phyloP scores from a whole-genome alignment of 2,797 vertebrate genomes.

The Falco biarmicus region DNA sequence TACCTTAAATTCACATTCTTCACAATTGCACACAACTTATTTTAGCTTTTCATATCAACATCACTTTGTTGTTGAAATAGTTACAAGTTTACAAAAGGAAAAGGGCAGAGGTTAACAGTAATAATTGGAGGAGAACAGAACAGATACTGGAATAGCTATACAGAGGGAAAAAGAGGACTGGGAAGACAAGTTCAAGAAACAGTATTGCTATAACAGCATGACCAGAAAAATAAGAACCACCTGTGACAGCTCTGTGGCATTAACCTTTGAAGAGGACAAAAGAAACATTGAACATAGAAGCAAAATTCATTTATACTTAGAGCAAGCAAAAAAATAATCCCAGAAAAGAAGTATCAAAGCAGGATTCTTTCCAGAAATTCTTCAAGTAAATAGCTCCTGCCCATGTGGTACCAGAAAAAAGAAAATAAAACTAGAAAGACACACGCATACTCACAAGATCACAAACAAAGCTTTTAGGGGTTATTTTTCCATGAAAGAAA shows the following conservation, averaged over 20 bases:
- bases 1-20: conserved; percentile 50
- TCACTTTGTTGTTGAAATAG: conserved; percentile 63
- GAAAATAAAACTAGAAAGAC: conserved; percentile 68
- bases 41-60: conserved; percentile 62
- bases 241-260: conserved; percentile 58
- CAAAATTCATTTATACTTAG: conserved; percentile 57
- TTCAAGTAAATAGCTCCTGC: conserved; percentile 67
- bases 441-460: conserved; percentile 44
- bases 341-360: conserved; percentile 66
- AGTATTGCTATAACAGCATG: conserved; percentile 53
- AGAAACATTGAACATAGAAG: conserved; percentile 52
- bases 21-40: conserved; percentile 45
- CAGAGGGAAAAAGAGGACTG: conserved; percentile 47
- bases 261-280: conserved; percentile 69
- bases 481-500: conserved; percentile 60
- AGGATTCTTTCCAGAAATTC: conserved; percentile 59
- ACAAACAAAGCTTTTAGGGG: conserved; percentile 62
- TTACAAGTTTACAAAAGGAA: conserved; percentile 60
- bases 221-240: conserved; percentile 67
- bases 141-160: conserved; percentile 42
- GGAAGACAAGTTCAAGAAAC: conserved; percentile 66
- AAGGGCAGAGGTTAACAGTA: conserved; percentile 58
- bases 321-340: conserved; percentile 64
- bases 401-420: conserved; percentile 48
- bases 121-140: conserved; percentile 64